Evolutionary conservation across 92 coral and sea anemone genomes (phyloP), one percentile per base, ranked within the genome.

Genomic region (Actinernus sp.): DNA sequence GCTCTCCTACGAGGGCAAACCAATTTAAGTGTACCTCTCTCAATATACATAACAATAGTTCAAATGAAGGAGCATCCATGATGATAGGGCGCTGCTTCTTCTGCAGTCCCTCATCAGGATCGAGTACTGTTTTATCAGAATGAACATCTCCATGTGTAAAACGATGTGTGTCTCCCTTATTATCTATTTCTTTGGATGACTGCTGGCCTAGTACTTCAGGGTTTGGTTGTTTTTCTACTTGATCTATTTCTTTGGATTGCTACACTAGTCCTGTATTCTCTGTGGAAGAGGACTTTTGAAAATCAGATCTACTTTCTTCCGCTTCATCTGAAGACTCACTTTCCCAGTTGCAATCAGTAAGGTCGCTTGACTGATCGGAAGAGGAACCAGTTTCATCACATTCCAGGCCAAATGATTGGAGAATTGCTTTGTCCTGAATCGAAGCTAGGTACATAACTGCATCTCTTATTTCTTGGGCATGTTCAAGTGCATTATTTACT

Each of bases 381-480:
- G n/a, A n/a, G n/a, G n/a, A n/a, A n/a, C 66, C 84, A 32, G 60
- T 36, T 45, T 71, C 88, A 55, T 36, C 26, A 12, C 31, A 22
- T 18, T 55, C 31, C 28, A 49, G 18, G 1, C 72, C 87, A 0
- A 65, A 58, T 24, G 79, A 13, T 30, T 71, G 61, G 21, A 64
- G 60, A 5, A 47, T 52, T 33, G 66, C 81, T 9, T 5, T 76
- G 53, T 75, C 60, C 33, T 62, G 75, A 12, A 71, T 64, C 51
- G 53, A 49, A 30, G 75, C 74, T 26, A 75, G 58, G 11, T 83
- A 47, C 28, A 74, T 73, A 61, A 83, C 83, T 51, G 68, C 62
- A 17, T 61, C 40, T 41, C 41, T 36, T 36, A 36, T 36, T 36
- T 36, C 41, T 36, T 7, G 7, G 68, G 68, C 68, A 39, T 79